Conservation (phyloP, 2,888 invertebrate genomes). For the Dichetophora obliterata region DNA sequence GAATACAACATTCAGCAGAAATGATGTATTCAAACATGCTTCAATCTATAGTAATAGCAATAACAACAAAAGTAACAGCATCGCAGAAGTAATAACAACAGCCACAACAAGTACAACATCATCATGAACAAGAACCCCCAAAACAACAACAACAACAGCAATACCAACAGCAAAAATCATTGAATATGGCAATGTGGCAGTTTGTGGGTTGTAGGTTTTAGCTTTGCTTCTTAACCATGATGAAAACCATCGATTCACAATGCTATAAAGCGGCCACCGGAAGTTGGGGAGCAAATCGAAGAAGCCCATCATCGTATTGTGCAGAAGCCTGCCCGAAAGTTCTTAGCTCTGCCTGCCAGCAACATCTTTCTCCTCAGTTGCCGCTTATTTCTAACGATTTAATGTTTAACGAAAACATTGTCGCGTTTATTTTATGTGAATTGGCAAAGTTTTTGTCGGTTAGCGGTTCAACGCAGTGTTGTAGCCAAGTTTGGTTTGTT, state of each 20-base stretch:
- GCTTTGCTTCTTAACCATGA: not conserved
- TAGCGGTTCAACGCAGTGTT: conserved; percentile 26
- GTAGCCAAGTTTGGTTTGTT: not conserved
- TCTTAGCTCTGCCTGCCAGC: no score
- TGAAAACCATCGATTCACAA: conserved; percentile 13
- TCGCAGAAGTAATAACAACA: not conserved
- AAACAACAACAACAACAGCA: not conserved
- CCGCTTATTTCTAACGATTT: conserved; percentile 1
- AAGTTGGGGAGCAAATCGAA: no score
- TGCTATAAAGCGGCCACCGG: not conserved
- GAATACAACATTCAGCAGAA: not conserved
- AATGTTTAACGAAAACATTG: conserved; percentile 24
- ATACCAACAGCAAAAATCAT: not conserved
- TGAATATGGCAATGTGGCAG: conserved; percentile 4
- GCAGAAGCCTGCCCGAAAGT: no score
- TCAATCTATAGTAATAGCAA: not conserved
- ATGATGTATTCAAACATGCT: conserved; percentile 6
- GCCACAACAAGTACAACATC: conserved; percentile 1
- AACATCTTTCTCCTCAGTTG: not conserved
- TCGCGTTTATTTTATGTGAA: conserved; percentile 15
- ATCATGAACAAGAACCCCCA: not conserved
- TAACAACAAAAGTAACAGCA: not conserved
- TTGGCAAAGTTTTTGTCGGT: conserved; percentile 8
- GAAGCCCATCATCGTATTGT: no score
- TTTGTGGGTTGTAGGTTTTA: not conserved